Evolutionary conservation across 2,797 vertebrate genomes (phyloP).

Genomic region (Pelochelys cantorii): DNA sequence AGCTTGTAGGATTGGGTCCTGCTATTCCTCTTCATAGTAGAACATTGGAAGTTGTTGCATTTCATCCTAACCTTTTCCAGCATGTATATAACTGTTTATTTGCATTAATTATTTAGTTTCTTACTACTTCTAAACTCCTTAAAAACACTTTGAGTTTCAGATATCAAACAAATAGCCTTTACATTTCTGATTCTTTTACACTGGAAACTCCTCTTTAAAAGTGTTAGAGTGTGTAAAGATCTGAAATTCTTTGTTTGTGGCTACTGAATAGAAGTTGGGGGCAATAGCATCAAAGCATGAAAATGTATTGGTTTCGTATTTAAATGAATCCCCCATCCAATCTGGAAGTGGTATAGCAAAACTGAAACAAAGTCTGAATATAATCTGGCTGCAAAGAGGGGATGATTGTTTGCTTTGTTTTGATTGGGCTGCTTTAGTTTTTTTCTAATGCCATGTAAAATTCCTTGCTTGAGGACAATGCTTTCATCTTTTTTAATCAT

Average conservation of each 20-base stretch:
- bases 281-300: not conserved
- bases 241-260: not conserved
- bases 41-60: fast-evolving
- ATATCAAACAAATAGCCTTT: not conserved
- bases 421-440: not conserved
- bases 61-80: not conserved
- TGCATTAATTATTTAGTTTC: not conserved
- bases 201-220: not conserved
- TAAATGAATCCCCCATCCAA: not conserved
- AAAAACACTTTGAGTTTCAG: not conserved
- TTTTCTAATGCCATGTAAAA: constrained; percentile 40
- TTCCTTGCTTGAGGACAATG: not conserved
- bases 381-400: not conserved
- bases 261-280: not conserved
- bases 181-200: fast-evolving
- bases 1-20: not conserved
- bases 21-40: not conserved
- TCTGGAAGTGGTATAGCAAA: not conserved
- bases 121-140: not conserved
- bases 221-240: not conserved
- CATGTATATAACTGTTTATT: not conserved
- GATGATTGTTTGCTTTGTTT: not conserved
- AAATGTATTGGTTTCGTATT: not conserved
- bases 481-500: not conserved
- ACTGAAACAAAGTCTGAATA: not conserved